A percentile compares a stretch with the other conserved stretches of the same genome.
These are phyloP conservation scores for Drosophila miranda DNA, from an alignment of 1,140 invertebrate species.

Conservation along the genomic window DNA sequence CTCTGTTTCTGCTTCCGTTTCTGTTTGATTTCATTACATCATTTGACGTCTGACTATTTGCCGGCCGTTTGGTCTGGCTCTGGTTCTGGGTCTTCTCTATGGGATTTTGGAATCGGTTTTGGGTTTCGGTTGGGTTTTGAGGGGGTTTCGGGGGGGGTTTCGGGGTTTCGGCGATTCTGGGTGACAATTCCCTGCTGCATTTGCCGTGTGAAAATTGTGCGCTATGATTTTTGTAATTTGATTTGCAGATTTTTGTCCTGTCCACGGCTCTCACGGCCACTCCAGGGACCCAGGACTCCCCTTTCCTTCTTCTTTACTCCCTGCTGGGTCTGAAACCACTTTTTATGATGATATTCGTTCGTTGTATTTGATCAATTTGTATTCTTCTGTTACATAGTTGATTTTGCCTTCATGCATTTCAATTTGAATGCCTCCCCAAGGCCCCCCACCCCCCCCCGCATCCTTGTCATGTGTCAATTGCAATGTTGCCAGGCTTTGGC, in stretches of 20 bases:
- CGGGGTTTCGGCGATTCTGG: not conserved
- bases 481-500: conserved; percentile 41
- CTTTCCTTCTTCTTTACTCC: no score
- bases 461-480: conserved; percentile 75
- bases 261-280: not conserved
- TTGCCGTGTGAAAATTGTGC: conserved; percentile 75
- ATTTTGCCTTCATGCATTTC: conserved; percentile 75
- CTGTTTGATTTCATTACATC: conserved; percentile 78
- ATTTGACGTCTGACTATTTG: conserved; percentile 78
- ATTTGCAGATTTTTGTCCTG: conserved; percentile 69
- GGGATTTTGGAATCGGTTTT: not conserved
- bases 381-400: conserved; percentile 71
- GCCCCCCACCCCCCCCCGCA: not conserved
- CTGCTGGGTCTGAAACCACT: conserved; percentile 29
- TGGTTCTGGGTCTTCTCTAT: conserved; percentile 15
- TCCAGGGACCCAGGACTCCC: conserved; percentile 41
- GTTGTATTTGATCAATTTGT: conserved; percentile 74
- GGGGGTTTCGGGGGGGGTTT: not conserved
- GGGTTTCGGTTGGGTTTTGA: not conserved
- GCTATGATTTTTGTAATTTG: conserved; percentile 80
- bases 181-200: conserved; percentile 57
- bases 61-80: conserved; percentile 49
- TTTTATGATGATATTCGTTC: conserved; percentile 67
- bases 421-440: conserved; percentile 44
- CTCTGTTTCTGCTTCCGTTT: conserved; percentile 43